Evolutionary conservation across 1,140 invertebrate species (phyloP), one percentile per base, ranked within the genome.

Genomic region (Ceratina australensis): DNA sequence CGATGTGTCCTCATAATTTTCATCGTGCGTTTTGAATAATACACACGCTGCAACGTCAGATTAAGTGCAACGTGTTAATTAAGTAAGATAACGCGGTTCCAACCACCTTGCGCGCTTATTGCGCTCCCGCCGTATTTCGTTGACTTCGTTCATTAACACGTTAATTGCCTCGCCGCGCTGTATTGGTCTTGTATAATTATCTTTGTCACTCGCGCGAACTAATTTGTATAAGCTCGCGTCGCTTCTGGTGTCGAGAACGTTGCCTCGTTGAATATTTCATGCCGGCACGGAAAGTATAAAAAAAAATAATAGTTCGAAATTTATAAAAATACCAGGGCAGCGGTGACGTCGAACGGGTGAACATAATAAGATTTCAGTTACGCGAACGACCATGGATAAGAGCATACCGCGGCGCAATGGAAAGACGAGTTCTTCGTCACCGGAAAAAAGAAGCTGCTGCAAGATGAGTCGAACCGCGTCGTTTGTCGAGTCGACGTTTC

Each of bases 1-100:
- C 52, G 20, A 56, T 22, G 0, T 28, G 50, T 28, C 26, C 15
- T 60, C 73, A n/a, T 76, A 76, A 76, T 68, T 76, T 54, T 33
- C 56, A n/a, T 20, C 18, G 22, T 26, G 12, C 15, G 15, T 22
- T 33, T 2, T 15, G 16, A 61, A 60, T 15, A 24, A 10, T 15
- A 72, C 24, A 72, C 24, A 28, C 20, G 8, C 12, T 13, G 52
- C 4, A 42, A 42, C 15, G 49, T 15, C 10, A 18, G 61, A 52
- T 57, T 15, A 54, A 20, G 28, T 54, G 20, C 33, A 15, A 16
- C 26, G 13, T 33, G 61, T 57, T 49, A 67, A 75, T 67, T 67
- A 50, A n/a, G 15, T 16, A 26, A 2, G 24, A 28, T 28, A 28
- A 49, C 7, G 54, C 20, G 12, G 28, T 74, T 26, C 10, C 63